These are phyloP conservation scores for Rhagoletis pomonella DNA, from an alignment of 1,140 invertebrate genomes.

Conservation along the genomic window DNA sequence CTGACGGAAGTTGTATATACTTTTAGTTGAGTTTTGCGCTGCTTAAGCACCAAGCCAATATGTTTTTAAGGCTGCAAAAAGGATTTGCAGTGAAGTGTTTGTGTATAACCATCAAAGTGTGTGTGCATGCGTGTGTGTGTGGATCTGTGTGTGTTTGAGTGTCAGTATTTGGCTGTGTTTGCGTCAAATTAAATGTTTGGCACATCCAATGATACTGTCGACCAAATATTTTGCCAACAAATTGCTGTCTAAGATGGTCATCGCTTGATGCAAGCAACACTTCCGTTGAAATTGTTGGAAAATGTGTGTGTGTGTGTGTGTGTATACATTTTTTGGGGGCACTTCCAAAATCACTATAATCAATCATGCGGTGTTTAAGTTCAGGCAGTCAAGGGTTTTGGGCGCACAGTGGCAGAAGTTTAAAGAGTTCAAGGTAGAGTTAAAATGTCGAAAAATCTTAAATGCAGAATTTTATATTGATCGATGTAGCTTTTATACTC, in stretches of 20 bases:
- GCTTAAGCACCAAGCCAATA: slow-evolving; percentile 1
- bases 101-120: background rate
- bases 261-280: background rate
- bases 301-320: background rate
- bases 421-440: background rate
- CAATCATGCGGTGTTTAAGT: slow-evolving; percentile 41
- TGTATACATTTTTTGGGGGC: slow-evolving; percentile 17
- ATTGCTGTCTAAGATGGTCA: slow-evolving; percentile 9
- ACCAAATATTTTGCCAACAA: slow-evolving; percentile 33
- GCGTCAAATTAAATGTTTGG: slow-evolving; percentile 14
- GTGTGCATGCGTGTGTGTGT: background rate
- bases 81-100: background rate
- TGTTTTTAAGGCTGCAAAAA: background rate
- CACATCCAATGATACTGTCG: slow-evolving; percentile 15
- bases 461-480: slow-evolving; percentile 25
- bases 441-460: background rate
- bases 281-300: background rate
- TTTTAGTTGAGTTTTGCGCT: background rate
- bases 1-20: background rate
- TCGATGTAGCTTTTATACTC: background rate
- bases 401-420: background rate
- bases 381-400: slow-evolving; percentile 24
- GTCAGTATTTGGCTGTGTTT: background rate
- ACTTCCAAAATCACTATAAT: slow-evolving; percentile 30
- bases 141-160: background rate